Evolutionary conservation across 1,140 invertebrate genomes (phyloP).

Genomic region (Atta texana): DNA sequence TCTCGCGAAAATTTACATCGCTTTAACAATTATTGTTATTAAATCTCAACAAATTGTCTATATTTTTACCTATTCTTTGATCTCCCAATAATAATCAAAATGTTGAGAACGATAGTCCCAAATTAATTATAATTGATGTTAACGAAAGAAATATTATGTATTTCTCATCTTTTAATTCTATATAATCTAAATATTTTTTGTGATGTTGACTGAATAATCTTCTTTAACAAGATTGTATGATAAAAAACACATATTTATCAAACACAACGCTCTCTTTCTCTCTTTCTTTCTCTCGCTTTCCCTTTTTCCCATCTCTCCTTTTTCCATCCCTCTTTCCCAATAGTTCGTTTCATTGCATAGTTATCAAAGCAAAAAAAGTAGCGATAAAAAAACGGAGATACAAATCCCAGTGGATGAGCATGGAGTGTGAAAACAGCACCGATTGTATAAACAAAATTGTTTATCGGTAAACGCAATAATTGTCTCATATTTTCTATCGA

Average conservation of each 20-base stretch:
- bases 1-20: neutral
- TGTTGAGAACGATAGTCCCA: neutral
- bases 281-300: neutral
- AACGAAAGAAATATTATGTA: neutral
- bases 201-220: neutral
- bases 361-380: conserved; percentile 53
- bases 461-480: conserved; percentile 78
- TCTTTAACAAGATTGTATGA: conserved; percentile 24
- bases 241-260: conserved; percentile 24
- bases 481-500: conserved; percentile 77
- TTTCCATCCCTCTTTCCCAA: conserved; percentile 32
- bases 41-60: no score
- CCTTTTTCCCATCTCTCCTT: neutral
- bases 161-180: neutral
- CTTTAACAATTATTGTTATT: conserved; percentile 4
- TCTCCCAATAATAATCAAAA: neutral
- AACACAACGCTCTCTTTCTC: neutral
- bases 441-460: conserved; percentile 78
- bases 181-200: neutral
- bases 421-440: conserved; percentile 63
- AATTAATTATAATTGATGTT: neutral
- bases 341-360: conserved; percentile 42
- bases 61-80: neutral
- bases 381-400: conserved; percentile 65
- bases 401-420: conserved; percentile 64